Evolutionary conservation across 2,888 invertebrate species (phyloP), one percentile per base, ranked within the genome.

Genomic region (Quadriops clusia): DNA sequence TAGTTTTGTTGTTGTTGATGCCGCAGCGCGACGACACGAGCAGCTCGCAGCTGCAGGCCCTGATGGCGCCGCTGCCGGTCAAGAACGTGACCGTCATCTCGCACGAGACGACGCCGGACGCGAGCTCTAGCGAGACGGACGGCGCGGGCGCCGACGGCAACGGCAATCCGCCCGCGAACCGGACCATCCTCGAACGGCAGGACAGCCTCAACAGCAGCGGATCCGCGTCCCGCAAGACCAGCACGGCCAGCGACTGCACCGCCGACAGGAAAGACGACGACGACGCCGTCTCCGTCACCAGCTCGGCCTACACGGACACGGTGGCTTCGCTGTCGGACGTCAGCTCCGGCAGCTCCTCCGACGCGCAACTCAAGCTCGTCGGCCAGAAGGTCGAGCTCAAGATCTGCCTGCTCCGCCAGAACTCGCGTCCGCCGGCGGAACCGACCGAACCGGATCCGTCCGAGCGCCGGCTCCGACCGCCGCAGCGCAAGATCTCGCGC

Each of bases 401-500:
- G 37, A 50, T 57, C 31, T 52, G 56, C 36, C 48, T 58, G 4
- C 46, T 58, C 15, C 30, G 41, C 22, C 36, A 41, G 8, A 45
- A 46, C 16, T 39, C 40, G 4, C 28, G 12, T 11, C 29, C 17
- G 12, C 32, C n/a, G 17, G 30, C 16, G 23, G 33, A 28, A 33
- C 33, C 15, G 23, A 28, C 2, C 25, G 31, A 15, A 23, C 26
- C 36, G n/a, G n/a, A n/a, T n/a, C n/a, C n/a, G n/a, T 51, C 17
- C 65, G 65, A 35, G n/a, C n/a, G n/a, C n/a, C n/a, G n/a, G n/a
- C n/a, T n/a, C n/a, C n/a, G n/a, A n/a, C 58, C 61, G 10, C 60
- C 66, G 5, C 72, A 72, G 44, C 64, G 83, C 35, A 84, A 84
- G 56, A 79, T 84, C 46, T 84, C 84, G 16, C 65, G 84, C 33